Evolutionary conservation across 1,140 invertebrate genomes (phyloP).

Genomic region (Leptoteleia sp.): DNA sequence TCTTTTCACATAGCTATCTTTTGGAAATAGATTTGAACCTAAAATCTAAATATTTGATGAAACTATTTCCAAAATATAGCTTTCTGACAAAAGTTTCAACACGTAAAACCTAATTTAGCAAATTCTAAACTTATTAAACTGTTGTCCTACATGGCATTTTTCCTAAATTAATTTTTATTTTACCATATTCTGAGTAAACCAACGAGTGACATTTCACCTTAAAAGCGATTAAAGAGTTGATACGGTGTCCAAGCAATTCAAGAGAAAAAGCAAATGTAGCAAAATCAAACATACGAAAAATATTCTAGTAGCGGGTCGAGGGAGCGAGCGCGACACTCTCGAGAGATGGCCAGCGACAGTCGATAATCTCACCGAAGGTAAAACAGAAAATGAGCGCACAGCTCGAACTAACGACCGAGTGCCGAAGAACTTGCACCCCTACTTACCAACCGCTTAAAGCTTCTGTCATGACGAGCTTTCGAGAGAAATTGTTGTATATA

Average conservation of each 20-base stretch:
- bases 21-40: too few species aligned
- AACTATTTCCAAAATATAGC: too few species aligned
- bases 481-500: slow-evolving; percentile 62
- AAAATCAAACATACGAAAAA: slow-evolving; percentile 75
- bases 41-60: too few species aligned
- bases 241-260: slow-evolving; percentile 26
- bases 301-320: slow-evolving; percentile 80
- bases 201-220: too few species aligned
- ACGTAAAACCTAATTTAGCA: too few species aligned
- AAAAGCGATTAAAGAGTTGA: too few species aligned
- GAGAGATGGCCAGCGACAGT: slow-evolving; percentile 80
- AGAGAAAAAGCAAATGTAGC: slow-evolving; percentile 29
- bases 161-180: too few species aligned
- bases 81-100: too few species aligned
- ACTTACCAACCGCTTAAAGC: slow-evolving; percentile 78
- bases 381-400: slow-evolving; percentile 73
- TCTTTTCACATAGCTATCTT: too few species aligned
- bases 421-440: slow-evolving; percentile 77
- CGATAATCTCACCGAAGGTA: slow-evolving; percentile 83
- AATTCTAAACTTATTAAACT: too few species aligned
- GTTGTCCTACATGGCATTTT: too few species aligned
- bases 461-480: slow-evolving; percentile 74
- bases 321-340: slow-evolving; percentile 79
- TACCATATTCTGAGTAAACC: too few species aligned
- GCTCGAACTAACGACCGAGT: slow-evolving; percentile 70